Percentiles rank a stretch among this genome's conserved stretches.
Conservation (phyloP, 2,113 vertebrate genomes). For the Eurypyga helias region DNA sequence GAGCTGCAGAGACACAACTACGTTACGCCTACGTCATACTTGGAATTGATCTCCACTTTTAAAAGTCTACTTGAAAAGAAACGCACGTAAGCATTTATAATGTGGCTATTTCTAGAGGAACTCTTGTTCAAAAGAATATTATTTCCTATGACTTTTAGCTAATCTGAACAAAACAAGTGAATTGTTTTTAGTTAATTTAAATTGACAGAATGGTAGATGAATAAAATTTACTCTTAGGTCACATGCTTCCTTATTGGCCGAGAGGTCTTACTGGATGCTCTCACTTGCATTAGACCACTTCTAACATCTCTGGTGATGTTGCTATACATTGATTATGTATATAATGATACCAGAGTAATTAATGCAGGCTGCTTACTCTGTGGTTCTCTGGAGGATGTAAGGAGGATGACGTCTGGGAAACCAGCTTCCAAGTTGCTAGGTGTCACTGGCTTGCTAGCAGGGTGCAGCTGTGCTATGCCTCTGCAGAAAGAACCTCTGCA, state of each 20-base stretch:
- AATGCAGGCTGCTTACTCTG: background rate
- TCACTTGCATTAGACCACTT: background rate
- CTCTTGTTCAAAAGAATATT: background rate
- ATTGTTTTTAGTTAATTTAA: background rate
- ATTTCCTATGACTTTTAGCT: background rate
- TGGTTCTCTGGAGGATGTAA: background rate
- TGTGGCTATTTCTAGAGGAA: background rate
- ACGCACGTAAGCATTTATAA: constrained; percentile 78
- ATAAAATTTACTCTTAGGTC: background rate
- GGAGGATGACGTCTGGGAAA: background rate
- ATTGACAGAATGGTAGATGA: background rate
- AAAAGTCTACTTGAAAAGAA: constrained; percentile 84
- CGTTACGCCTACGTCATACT: constrained; percentile 92
- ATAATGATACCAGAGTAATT: background rate
- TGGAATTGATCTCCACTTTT: constrained; percentile 93
- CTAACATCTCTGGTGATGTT: background rate
- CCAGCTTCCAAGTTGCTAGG: background rate
- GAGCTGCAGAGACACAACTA: constrained; percentile 90
- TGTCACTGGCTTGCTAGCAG: background rate
- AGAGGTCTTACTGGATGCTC: background rate
- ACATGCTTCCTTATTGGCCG: background rate
- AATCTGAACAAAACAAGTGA: background rate
- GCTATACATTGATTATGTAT: background rate
- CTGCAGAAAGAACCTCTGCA: background rate
- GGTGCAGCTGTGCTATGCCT: background rate